A percentile compares a stretch with the other conserved stretches of the same genome.
Evolutionary conservation across 2,113 vertebrate genomes (phyloP).

Genomic region (Nanger granti): DNA sequence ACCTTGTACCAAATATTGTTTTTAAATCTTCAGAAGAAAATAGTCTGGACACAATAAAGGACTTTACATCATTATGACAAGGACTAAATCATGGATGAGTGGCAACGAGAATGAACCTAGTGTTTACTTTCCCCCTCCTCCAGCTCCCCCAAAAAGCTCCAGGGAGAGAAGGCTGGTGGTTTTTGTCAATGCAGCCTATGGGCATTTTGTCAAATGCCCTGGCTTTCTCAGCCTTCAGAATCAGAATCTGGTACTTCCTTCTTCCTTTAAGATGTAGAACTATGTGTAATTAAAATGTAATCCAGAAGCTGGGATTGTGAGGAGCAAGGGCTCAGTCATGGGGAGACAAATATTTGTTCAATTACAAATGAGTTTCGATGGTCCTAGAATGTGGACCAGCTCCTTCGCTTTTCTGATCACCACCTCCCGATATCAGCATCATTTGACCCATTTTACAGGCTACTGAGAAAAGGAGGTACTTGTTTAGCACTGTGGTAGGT

Average conservation of each 20-base stretch:
- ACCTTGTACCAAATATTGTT: neutral
- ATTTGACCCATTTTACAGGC: neutral
- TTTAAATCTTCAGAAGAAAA: neutral
- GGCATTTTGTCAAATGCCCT: neutral
- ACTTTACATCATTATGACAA: neutral
- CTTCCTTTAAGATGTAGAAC: neutral
- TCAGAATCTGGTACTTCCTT: neutral
- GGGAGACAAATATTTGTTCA: neutral
- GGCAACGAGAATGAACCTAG: neutral
- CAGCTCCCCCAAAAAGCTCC: neutral
- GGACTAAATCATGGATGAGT: neutral
- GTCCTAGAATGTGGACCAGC: neutral
- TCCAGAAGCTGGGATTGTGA: neutral
- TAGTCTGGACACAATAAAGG: neutral
- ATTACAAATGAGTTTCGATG: neutral
- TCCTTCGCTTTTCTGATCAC: neutral
- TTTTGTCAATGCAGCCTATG: neutral
- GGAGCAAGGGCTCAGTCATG: neutral
- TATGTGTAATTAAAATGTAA: neutral
- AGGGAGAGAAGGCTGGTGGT: neutral
- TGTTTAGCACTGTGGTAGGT: neutral
- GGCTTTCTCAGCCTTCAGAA: neutral
- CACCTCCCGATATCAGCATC: neutral
- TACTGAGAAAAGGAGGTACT: neutral
- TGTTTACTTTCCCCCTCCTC: neutral